phyloP scores from a whole-genome alignment of 2,888 invertebrate species.

The Protodeltote pygarga region DNA sequence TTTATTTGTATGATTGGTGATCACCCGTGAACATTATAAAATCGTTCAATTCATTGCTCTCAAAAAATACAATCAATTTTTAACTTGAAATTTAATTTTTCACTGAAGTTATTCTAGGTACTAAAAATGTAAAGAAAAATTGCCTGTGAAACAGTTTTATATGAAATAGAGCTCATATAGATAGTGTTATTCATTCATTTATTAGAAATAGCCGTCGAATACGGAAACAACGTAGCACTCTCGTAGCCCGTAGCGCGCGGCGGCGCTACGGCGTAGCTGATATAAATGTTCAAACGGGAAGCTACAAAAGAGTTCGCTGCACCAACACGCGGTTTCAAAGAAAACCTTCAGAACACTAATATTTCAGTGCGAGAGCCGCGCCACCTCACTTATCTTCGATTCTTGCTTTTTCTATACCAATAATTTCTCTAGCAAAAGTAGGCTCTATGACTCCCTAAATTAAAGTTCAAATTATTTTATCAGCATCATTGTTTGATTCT shows the following conservation, averaged over 20 bases:
- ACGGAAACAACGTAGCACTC: constrained; percentile 21
- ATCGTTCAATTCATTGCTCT: too few relatives aligned
- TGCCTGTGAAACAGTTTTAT: constrained; percentile 5
- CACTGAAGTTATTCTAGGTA: neutral
- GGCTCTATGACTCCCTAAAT: constrained; percentile 32
- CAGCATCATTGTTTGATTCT: constrained; percentile 55
- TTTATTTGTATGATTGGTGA: too few relatives aligned
- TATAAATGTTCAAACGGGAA: constrained; percentile 56
- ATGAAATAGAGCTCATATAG: constrained; percentile 2
- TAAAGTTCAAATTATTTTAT: constrained; percentile 51
- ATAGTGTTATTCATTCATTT: constrained; percentile 24
- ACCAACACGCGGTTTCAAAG: constrained; percentile 66
- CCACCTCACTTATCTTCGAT: constrained; percentile 78
- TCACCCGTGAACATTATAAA: too few relatives aligned
- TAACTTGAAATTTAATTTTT: neutral
- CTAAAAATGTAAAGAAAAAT: neutral
- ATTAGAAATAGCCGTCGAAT: constrained; percentile 23
- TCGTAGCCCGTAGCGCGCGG: constrained; percentile 26
- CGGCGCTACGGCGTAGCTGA: constrained; percentile 41
- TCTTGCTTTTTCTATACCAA: constrained; percentile 55
- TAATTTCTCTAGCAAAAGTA: constrained; percentile 32
- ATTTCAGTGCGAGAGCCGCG: constrained; percentile 71
- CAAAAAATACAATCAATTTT: too few relatives aligned
- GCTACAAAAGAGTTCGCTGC: constrained; percentile 62
- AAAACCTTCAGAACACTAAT: constrained; percentile 77